These are phyloP conservation scores for Gnathonemus longibarbis DNA, from an alignment of 2,113 vertebrate genomes.

Conservation along the genomic window DNA sequence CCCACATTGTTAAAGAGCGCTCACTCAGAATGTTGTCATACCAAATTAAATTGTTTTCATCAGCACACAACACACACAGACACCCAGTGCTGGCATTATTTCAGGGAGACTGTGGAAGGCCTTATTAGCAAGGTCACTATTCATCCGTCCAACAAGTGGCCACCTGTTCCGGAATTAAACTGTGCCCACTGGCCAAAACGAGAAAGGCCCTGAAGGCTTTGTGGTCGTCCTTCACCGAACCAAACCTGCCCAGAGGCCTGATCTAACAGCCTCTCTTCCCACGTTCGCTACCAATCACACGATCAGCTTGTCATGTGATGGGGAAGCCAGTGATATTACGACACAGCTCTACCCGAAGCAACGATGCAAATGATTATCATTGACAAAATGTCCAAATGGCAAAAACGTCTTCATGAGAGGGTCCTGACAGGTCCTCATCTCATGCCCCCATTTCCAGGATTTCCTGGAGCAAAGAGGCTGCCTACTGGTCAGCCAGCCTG, in stretches of 20 bases:
- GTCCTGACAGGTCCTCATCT: background rate
- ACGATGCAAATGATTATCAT: background rate
- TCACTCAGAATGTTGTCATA: conserved; percentile 9
- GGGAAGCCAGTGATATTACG: background rate
- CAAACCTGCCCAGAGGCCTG: background rate
- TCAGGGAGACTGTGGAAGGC: background rate
- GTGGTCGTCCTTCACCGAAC: background rate
- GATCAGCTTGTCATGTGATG: background rate
- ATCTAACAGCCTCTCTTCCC: background rate
- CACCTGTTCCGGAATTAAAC: background rate
- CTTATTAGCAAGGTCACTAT: background rate
- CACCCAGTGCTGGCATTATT: background rate
- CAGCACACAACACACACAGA: background rate
- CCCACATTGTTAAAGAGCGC: background rate
- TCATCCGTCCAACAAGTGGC: background rate
- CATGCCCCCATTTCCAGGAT: background rate
- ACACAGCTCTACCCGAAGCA: background rate
- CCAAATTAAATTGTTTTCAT: conserved; percentile 1
- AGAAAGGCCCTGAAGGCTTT: background rate
- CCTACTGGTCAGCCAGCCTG: background rate
- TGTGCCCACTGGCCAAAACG: background rate
- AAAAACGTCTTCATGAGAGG: background rate
- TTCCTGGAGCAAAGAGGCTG: background rate
- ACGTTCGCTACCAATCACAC: background rate
- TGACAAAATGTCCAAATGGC: background rate